phyloP scores from a whole-genome alignment of 1,140 invertebrate genomes.

The Drosophila bocqueti region DNA sequence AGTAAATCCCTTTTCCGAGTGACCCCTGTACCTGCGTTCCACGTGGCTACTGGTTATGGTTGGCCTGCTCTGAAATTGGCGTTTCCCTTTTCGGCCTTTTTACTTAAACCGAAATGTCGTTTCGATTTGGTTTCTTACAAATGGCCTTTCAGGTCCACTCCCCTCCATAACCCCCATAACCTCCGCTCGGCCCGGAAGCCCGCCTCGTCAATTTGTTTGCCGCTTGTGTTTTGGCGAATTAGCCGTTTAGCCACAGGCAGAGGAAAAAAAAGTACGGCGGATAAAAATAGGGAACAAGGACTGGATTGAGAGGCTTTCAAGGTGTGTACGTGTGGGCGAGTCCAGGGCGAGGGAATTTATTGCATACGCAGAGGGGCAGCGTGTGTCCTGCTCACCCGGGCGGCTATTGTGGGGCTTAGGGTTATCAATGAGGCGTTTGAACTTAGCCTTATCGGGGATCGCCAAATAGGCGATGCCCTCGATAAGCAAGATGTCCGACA shows the following conservation, averaged over 20 bases:
- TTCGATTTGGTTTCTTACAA: conserved; percentile 68
- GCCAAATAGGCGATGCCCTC: conserved; percentile 19
- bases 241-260: conserved; percentile 58
- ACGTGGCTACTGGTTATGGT: conserved; percentile 28
- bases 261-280: background rate
- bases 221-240: conserved; percentile 63
- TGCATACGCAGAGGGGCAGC: conserved; percentile 56
- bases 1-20: background rate
- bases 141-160: conserved; percentile 44
- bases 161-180: background rate
- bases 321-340: conserved; percentile 58
- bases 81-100: conserved; percentile 47
- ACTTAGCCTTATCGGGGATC: conserved; percentile 37
- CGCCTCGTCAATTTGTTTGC: conserved; percentile 51
- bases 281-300: conserved; percentile 1
- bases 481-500: conserved; percentile 55
- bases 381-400: conserved; percentile 39
- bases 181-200: background rate
- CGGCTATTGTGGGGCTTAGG: conserved; percentile 50
- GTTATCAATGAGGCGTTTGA: conserved; percentile 59
- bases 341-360: conserved; percentile 63
- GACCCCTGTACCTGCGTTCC: conserved; percentile 1
- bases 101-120: conserved; percentile 71
- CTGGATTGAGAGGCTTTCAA: conserved; percentile 29
- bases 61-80: conserved; percentile 44